Conservation (phyloP, 1,140 invertebrate genomes). For the Mya arenaria region DNA sequence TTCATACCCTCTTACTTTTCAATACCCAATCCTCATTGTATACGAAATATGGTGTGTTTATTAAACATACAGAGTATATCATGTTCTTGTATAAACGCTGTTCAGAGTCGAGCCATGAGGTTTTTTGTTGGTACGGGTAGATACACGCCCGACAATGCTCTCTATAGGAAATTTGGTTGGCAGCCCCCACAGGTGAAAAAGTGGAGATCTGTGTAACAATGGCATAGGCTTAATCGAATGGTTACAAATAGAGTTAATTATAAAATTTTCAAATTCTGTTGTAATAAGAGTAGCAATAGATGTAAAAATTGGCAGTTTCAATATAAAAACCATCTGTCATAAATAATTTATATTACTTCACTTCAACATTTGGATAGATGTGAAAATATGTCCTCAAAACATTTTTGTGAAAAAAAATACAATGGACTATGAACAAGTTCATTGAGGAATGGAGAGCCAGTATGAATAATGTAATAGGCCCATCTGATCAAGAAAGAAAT, state of each 20-base stretch:
- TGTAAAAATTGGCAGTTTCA: neutral
- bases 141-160: slow-evolving; percentile 1
- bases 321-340: too few relatives aligned
- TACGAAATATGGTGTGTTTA: too few relatives aligned
- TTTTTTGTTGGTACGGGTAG: neutral
- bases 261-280: neutral
- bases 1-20: too few relatives aligned
- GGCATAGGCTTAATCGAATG: neutral
- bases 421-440: neutral
- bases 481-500: neutral
- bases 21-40: too few relatives aligned
- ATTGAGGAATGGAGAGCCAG: neutral
- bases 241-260: neutral
- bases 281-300: neutral
- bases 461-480: neutral
- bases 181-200: neutral
- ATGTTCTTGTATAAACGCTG: slow-evolving; percentile 9
- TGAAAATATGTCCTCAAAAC: neutral
- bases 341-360: neutral
- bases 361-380: neutral
- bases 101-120: slow-evolving; percentile 3
- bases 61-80: too few relatives aligned
- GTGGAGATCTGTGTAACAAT: neutral
- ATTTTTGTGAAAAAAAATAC: neutral
- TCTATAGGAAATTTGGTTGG: neutral